Percentiles rank a stretch among this genome's conserved stretches.
These are phyloP conservation scores for Cerastis leucographa DNA, from an alignment of 2,888 invertebrate genomes.

Conservation along the genomic window DNA sequence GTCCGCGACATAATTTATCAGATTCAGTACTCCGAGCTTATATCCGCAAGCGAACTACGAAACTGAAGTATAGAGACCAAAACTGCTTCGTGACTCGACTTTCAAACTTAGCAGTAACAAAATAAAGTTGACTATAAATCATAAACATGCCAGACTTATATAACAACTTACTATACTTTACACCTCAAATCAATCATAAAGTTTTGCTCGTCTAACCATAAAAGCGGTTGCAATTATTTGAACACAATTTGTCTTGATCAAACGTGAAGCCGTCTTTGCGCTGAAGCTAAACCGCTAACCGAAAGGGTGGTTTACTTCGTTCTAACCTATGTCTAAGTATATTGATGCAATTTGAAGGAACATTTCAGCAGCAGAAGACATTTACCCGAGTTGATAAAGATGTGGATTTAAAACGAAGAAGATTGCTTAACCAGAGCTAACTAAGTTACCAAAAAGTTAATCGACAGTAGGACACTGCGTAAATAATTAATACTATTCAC, in stretches of 20 bases:
- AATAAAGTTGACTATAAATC: slow-evolving; percentile 41
- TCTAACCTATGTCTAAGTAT: slow-evolving; percentile 26
- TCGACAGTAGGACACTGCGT: slow-evolving; percentile 20
- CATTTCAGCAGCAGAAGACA: neutral
- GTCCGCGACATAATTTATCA: slow-evolving; percentile 58
- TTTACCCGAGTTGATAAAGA: neutral
- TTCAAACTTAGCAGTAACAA: slow-evolving; percentile 44
- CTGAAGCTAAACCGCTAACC: slow-evolving; percentile 22
- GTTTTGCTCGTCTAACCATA: slow-evolving; percentile 48
- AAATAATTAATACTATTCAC: slow-evolving; percentile 44
- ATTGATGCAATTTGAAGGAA: slow-evolving; percentile 3
- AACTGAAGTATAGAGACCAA: slow-evolving; percentile 13
- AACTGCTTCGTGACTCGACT: slow-evolving; percentile 46
- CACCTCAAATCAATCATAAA: slow-evolving; percentile 64
- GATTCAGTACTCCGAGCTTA: slow-evolving; percentile 30
- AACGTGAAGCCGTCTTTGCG: slow-evolving; percentile 39
- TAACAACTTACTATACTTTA: slow-evolving; percentile 49
- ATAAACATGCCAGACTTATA: slow-evolving; percentile 39
- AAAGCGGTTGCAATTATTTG: slow-evolving; percentile 56
- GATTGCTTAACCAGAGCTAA: neutral
- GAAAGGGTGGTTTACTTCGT: slow-evolving; percentile 11
- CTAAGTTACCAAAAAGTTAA: slow-evolving; percentile 6
- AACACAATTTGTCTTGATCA: slow-evolving; percentile 65
- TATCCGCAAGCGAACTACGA: slow-evolving; percentile 14
- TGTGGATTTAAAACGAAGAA: neutral